Evolutionary conservation across 2,113 vertebrate species (phyloP), one percentile per base, ranked within the genome.

Genomic region (Ceratotherium simum): DNA sequence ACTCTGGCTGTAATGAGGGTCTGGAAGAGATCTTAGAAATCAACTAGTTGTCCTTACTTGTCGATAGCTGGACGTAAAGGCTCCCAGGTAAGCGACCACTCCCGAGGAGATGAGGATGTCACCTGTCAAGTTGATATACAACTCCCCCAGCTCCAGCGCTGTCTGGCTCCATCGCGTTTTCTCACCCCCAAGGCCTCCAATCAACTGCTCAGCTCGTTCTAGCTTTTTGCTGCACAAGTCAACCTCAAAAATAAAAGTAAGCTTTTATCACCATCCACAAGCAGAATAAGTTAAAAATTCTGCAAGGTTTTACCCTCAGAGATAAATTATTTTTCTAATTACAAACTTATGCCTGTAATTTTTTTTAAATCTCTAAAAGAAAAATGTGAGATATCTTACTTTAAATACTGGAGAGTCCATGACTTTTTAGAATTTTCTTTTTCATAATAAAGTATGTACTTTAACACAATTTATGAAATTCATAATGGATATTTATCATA

Each of bases 141-240:
- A 98, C 70, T 97, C 96, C 65, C 99, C 99, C 8, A 99, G 98
- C 65, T 98, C 97, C 97, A 98, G 91, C n/a, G 99, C 99, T 29
- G 98, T 98, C 65, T 99, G 98, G 70, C 98, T 99, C 99, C 99
- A 99, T 13, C 98, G 98, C 0, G 98, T 99, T 97, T 99, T 99
- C 98, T 99, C 99, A 16, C 99, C 99, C 25, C 99, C 99, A 95
- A 99, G 98, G 72, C 99, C 99, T 96, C 99, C 99, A n/a, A 99
- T 99, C 98, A 99, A 95, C 97, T 99, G 99, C 98, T 99, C 99
- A 0, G 99, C 99, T 81, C 99, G 75, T 85, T 99, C 98, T 23
- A 99, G 97, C 96, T 99, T 99, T 98, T 99, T 99, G 97, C 99
- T 99, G 98, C 99, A 99, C 98, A 99, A 83, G 56, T 99, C 99